Evolutionary conservation across 1,140 invertebrate species (phyloP).

Genomic region (Drosophila lacertosa): DNA sequence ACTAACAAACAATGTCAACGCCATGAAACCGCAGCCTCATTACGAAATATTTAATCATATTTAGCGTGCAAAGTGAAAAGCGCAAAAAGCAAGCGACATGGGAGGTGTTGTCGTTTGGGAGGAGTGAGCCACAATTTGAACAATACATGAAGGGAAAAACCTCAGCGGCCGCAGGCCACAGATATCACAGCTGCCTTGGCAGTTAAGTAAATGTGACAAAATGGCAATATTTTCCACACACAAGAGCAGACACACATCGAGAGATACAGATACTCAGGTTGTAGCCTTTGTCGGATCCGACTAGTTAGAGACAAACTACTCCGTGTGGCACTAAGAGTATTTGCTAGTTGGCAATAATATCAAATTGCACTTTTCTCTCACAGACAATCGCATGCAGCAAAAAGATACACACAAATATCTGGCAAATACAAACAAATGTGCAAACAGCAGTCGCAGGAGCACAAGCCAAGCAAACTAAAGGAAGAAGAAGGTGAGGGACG

Average conservation of each 20-base stretch:
- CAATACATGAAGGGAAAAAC: conserved; percentile 67
- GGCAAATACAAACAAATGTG: conserved; percentile 79
- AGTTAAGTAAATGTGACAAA: conserved; percentile 46
- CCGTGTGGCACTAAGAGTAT: conserved; percentile 63
- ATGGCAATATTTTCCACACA: conserved; percentile 52
- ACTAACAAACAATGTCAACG: conserved; percentile 48
- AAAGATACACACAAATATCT: conserved; percentile 79
- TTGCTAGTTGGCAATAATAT: conserved; percentile 80
- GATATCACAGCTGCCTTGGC: conserved; percentile 47
- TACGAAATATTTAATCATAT: conserved; percentile 82
- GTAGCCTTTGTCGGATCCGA: conserved; percentile 15
- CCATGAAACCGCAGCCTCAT: conserved; percentile 68
- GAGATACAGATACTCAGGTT: conserved; percentile 20
- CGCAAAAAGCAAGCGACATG: conserved; percentile 17
- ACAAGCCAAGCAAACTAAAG: conserved; percentile 5
- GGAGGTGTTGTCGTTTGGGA: not conserved
- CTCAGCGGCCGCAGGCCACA: conserved; percentile 59
- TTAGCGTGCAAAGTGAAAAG: conserved; percentile 52
- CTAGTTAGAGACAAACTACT: conserved; percentile 30
- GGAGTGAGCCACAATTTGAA: conserved; percentile 51
- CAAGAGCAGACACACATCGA: conserved; percentile 12
- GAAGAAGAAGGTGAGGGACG: not conserved
- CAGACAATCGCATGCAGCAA: conserved; percentile 42
- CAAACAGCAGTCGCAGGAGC: conserved; percentile 54
- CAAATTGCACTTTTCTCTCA: conserved; percentile 74